Conservation (phyloP, 2,113 vertebrate species). For the Corythoichthys haematopterus region DNA sequence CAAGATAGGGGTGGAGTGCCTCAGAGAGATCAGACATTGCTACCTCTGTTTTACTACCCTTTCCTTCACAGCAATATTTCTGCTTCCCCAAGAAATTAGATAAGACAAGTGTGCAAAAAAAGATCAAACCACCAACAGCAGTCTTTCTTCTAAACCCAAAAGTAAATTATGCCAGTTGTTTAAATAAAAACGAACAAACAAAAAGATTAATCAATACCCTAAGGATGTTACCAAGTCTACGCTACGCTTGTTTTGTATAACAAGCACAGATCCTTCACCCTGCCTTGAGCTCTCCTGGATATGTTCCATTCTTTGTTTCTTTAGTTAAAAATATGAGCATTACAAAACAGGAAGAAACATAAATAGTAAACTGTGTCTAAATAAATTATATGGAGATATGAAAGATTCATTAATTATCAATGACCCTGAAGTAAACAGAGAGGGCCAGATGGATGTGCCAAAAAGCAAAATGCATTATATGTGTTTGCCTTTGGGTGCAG, state of each 20-base stretch:
- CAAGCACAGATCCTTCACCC: slow-evolving; percentile 10
- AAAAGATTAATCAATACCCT: not conserved
- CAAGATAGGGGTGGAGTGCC: slow-evolving; percentile 48
- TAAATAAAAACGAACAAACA: not conserved
- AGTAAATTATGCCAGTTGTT: not conserved
- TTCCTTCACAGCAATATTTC: slow-evolving; percentile 22
- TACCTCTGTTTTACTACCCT: slow-evolving; percentile 33
- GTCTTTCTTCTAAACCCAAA: not conserved
- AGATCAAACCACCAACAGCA: slow-evolving; percentile 3
- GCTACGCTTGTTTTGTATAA: not conserved
- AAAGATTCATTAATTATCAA: slow-evolving; percentile 11
- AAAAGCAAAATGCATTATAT: slow-evolving; percentile 29
- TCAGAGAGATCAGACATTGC: slow-evolving; percentile 28
- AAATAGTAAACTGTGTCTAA: slow-evolving; percentile 33
- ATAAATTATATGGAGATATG: not conserved
- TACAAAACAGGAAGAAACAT: slow-evolving; percentile 4
- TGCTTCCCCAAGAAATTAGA: slow-evolving; percentile 11
- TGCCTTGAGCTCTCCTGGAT: slow-evolving; percentile 1
- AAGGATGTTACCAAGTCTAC: not conserved
- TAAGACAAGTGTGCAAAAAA: not conserved
- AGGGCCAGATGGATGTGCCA: slow-evolving; percentile 32
- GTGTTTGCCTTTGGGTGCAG: slow-evolving; percentile 27
- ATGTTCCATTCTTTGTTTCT: slow-evolving; percentile 3
- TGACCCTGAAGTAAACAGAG: slow-evolving; percentile 13
- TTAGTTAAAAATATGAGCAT: slow-evolving; percentile 14